phyloP scores from a whole-genome alignment of 2,113 vertebrate species.

The Clarias macrocephalus region DNA sequence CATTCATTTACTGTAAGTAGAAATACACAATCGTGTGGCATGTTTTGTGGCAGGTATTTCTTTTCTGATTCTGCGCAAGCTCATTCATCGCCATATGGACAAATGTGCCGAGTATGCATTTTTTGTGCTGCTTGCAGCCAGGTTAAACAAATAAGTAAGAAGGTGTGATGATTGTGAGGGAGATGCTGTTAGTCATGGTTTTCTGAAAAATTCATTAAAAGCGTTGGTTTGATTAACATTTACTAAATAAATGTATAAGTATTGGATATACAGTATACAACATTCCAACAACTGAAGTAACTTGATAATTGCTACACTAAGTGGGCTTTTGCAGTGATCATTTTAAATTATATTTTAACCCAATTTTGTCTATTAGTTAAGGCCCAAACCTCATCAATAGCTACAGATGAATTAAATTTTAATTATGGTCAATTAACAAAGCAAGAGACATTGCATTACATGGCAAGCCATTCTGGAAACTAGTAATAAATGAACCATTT shows the following conservation, averaged over 20 bases:
- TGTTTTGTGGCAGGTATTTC: neutral
- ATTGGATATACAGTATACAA: neutral
- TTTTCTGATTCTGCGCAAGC: neutral
- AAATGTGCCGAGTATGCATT: neutral
- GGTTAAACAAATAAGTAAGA: neutral
- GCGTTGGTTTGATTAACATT: neutral
- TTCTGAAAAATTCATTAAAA: neutral
- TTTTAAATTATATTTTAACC: neutral
- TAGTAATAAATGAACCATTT: neutral
- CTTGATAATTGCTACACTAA: neutral
- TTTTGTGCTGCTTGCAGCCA: neutral
- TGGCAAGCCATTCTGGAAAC: neutral
- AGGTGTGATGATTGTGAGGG: neutral
- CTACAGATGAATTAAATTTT: neutral
- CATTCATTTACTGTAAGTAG: neutral
- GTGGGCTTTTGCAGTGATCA: neutral
- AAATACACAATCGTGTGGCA: neutral
- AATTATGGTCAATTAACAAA: neutral
- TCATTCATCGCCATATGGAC: neutral
- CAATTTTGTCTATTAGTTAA: neutral
- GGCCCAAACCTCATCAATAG: neutral
- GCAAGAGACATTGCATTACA: neutral
- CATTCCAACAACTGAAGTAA: neutral
- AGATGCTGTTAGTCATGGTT: neutral
- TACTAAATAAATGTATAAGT: neutral